Percentiles rank a stretch among this genome's conserved stretches.
phyloP scores from a whole-genome alignment of 2,888 invertebrate genomes.

The Trissolcus brochymenae region DNA sequence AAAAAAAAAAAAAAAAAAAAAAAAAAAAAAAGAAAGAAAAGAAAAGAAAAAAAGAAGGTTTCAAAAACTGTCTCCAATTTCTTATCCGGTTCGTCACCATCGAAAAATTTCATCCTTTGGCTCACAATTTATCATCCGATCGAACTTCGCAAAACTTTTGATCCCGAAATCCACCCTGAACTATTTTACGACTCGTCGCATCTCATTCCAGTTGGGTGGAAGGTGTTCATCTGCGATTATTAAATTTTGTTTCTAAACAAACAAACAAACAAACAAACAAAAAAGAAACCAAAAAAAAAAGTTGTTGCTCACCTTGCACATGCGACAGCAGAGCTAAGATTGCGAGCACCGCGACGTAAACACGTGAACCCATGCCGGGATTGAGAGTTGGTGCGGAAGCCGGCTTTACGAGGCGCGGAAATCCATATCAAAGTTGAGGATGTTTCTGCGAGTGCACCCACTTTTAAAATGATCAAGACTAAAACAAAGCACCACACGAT shows the following conservation, averaged over 20 bases:
- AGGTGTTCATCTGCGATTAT: too few species aligned
- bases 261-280: neutral
- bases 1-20: too few species aligned
- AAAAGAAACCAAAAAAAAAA: neutral
- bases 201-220: too few species aligned
- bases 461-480: neutral
- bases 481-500: conserved; percentile 5
- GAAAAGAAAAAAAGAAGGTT: too few species aligned
- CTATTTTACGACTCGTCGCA: too few species aligned
- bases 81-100: too few species aligned
- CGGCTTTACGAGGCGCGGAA: conserved; percentile 17
- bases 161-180: too few species aligned
- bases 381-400: neutral
- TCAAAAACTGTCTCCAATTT: too few species aligned
- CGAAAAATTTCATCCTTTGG: too few species aligned
- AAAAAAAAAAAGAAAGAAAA: too few species aligned
- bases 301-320: conserved; percentile 34
- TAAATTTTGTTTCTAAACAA: neutral
- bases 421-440: conserved; percentile 10
- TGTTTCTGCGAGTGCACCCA: conserved; percentile 1
- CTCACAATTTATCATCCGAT: too few species aligned
- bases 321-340: neutral
- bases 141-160: too few species aligned
- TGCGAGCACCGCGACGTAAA: conserved; percentile 8
- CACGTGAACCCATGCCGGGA: conserved; percentile 25